Conservation (phyloP, 2,888 invertebrate genomes). For the Pseudococcus jackbeardsleyi region DNA sequence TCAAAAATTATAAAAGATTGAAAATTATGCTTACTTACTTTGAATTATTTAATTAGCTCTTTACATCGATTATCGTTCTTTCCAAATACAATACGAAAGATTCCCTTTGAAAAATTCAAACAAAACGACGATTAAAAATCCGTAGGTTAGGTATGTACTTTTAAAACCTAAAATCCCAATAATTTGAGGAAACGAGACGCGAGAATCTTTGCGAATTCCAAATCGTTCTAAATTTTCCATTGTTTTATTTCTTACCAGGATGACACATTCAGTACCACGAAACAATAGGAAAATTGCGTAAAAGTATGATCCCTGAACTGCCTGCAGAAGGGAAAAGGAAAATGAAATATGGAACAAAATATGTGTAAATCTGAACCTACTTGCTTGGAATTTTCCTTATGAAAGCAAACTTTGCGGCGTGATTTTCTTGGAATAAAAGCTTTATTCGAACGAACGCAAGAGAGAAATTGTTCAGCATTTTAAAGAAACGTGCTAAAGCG, state of each 20-base stretch:
- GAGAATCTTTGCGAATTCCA: not conserved
- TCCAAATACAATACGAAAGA: no score
- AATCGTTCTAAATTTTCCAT: not conserved
- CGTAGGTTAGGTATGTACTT: no score
- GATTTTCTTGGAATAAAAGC: conserved; percentile 4
- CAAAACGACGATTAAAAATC: no score
- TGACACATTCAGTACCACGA: not conserved
- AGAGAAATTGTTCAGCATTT: not conserved
- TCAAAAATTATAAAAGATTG: no score
- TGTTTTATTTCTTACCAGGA: not conserved
- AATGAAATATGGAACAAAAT: not conserved
- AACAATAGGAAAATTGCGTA: not conserved
- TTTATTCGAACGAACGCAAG: not conserved
- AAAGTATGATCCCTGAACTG: not conserved
- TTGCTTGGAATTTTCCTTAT: not conserved
- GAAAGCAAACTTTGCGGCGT: not conserved
- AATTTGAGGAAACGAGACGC: no score
- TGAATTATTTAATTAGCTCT: no score
- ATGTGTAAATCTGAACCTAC: not conserved
- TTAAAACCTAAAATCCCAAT: no score
- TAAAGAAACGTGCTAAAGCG: not conserved
- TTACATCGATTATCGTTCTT: no score
- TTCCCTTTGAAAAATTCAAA: no score
- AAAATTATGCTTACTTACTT: no score
- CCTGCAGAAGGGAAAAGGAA: not conserved